Percentiles rank a stretch among this genome's conserved stretches.
Conservation (phyloP, 2,797 vertebrate genomes). For the Rousettus madagascariensis region DNA sequence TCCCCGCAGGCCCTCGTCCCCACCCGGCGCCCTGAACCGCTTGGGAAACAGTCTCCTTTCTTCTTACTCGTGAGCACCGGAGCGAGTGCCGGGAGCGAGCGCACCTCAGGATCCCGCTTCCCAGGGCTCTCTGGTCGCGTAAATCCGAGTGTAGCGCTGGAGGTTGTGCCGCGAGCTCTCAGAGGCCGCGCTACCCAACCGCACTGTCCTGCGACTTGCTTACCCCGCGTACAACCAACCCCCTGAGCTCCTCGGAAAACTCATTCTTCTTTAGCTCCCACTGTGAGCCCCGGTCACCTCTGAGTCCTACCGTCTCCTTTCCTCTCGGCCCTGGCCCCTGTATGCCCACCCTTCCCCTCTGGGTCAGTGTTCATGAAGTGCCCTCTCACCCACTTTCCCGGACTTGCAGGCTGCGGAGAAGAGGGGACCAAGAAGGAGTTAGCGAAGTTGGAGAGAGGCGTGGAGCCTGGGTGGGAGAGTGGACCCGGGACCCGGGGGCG, state of each 20-base stretch:
- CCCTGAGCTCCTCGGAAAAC: neutral
- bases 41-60: neutral
- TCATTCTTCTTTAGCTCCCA: neutral
- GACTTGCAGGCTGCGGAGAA: neutral
- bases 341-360: neutral
- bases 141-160: neutral
- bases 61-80: neutral
- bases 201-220: neutral
- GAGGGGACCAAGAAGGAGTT: neutral
- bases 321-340: neutral
- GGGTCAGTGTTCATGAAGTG: neutral
- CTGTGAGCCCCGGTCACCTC: neutral
- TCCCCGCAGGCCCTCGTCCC: neutral
- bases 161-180: neutral
- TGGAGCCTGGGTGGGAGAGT: neutral
- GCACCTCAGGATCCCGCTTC: neutral
- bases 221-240: neutral
- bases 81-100: neutral
- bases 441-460: neutral
- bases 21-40: rapidly evolving
- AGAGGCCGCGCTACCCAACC: neutral
- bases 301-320: neutral
- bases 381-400: no score
- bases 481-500: neutral
- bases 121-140: rapidly evolving